Base-by-base conservation (phyloP, 2,888 invertebrate genomes). In the Aricia artaxerxes region DNA sequence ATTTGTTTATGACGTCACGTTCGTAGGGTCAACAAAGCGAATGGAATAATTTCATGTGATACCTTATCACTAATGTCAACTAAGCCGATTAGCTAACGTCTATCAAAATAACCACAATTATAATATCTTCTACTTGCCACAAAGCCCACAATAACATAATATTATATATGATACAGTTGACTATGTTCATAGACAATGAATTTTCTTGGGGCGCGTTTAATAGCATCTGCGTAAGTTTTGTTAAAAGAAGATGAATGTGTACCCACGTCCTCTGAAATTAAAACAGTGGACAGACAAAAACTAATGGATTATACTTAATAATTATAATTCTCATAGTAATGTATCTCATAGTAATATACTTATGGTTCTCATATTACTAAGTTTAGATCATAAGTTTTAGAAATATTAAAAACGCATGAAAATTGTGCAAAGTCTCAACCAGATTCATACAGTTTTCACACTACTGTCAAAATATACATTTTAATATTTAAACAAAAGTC, bases 21-120 rank as follows among this genome's bases (percentile, higher is more conserved):
- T 5, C 13, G 49, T n/a, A 13, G 75, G 78, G 78, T 73, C 78
- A 78, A 73, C 57, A 73, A 57, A 73, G 40, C 44, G 78, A 60
- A 73, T 31, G 78, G 78, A 73, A 78, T 78, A 78, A 78, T 73
- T 78, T 73, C 16, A 60, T 40, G 38, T 53, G 73, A 78, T 60
- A 57, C 60, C 35, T 78, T 73, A 78, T 72, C 73, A 75, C 24
- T 49, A 44, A 78, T 73, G 72, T 35, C 49, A 78, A 78, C 78
- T 53, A 24, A 78, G 38, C 44, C 73, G 78, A 73, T 78, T 73
- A 73, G 38, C 78, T 57, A 38, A 78, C 60, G 24, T 60, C 57
- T 24, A 38, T 31, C 35, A 57, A 44, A 38, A 69, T 31, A 11
- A 64, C 64, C 49, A 44, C n/a, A 49, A 53, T 49, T 7, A 40